phyloP scores from a whole-genome alignment of 1,140 invertebrate species.

The Epicauta chinensis region DNA sequence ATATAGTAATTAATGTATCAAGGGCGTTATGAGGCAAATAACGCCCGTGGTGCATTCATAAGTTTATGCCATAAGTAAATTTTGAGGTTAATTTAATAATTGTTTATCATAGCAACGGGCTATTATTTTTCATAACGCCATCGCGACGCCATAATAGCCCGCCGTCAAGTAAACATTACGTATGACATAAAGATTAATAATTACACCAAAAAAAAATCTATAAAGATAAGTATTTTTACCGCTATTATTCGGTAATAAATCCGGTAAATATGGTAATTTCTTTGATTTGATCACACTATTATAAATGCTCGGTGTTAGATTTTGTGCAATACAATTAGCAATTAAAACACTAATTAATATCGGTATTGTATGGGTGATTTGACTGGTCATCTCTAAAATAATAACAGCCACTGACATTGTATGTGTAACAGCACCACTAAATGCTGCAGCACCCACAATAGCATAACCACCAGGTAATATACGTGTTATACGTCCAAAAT shows the following conservation, averaged over 20 bases:
- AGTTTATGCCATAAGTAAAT: no score
- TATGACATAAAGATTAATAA: no score
- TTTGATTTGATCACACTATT: conserved; percentile 97
- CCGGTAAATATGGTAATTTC: conserved; percentile 92
- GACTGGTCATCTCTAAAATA: conserved; percentile 89
- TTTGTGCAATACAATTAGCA: conserved; percentile 52
- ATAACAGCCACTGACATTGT: conserved; percentile 97
- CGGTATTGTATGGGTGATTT: conserved; percentile 91
- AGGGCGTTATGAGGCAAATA: no score
- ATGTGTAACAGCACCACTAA: conserved; percentile 93
- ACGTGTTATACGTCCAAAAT: conserved; percentile 71
- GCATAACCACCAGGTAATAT: conserved; percentile 92
- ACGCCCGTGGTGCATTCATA: no score
- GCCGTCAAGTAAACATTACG: no score
- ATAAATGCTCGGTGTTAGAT: conserved; percentile 93
- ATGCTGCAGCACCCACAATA: conserved; percentile 86
- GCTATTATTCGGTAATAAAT: conserved; percentile 73
- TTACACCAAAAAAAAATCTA: no score
- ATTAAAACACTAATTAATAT: conserved; percentile 95
- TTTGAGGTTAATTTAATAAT: no score
- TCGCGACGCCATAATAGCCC: no score
- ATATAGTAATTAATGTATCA: not conserved
- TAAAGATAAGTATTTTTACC: conserved; percentile 56
- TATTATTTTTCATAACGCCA: no score
- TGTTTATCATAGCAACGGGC: no score